Base-by-base conservation (phyloP, 1,140 invertebrate species). In the Batillaria attramentaria region DNA sequence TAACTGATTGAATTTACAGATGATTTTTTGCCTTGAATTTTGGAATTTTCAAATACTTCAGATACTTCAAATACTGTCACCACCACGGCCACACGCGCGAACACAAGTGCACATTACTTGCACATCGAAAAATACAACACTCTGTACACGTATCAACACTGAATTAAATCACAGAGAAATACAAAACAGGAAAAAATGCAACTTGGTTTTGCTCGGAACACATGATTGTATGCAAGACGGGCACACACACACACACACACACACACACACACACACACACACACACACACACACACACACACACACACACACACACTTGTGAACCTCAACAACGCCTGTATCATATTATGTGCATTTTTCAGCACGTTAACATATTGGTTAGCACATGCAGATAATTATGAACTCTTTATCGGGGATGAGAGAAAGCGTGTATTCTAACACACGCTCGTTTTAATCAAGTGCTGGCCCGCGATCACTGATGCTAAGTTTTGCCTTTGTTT, bases 241-340 rank as follows among this genome's bases (percentile, higher is more conserved):
- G 28, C 20, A 65, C 31, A 65, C 31, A 4, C 57, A 60, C 57
- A 60, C 24, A 60, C 57, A n/a, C 57, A 60, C 24, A n/a, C 57
- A 60, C 57, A n/a, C 6, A 60, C 57, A n/a, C 57, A 60, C 57
- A 60, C 57, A n/a, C 57, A 60, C 57, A n/a, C 6, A 60, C 24
- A n/a, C 57, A 60, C 57, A 60, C 57, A n/a, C 57, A 60, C 57
- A n/a, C 57, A n/a, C 57, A 60, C 6, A 31, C 57, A 60, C 57
- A 31, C 57, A 60, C 6, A 31, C 57, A 8, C 57, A n/a, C 62
- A 65, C 62, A 33, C 62, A 65, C 62, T 13, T 10, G 13, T 35
- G 37, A 31, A 65, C 28, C 33, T 35, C 33, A 13, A 65, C 62
- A 33, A 31, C 16, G 46, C 24, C 10, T 50, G 46, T 50, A 24